Base-by-base conservation (phyloP, 2,113 vertebrate genomes). In the Crotalus viridis region DNA sequence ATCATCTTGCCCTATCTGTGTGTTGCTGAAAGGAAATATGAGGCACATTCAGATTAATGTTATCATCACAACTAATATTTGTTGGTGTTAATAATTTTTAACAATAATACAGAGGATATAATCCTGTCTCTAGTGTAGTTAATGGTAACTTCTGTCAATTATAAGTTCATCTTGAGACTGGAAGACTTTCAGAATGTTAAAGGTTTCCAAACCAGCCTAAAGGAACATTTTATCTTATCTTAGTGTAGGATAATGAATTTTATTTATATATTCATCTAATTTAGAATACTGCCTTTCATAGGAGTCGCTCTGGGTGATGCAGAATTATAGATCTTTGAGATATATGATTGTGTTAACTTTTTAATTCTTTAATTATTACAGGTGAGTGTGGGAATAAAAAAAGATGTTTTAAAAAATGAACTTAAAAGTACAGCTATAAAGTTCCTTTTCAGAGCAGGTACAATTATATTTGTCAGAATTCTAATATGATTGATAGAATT, bases 11-110 rank as follows among this genome's bases (percentile, higher is more conserved):
- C 51, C 55, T 90, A 10, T 54, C 89, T 13, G 0, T 22, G 28
- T 6, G 21, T 46, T 51, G 74, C 54, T 51, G 85, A 89, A 94
- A 96, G 92, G 12, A 26, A 91, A 74, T 91, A 17, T 88, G 61
- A 22, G 46, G 87, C 28, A 24, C 88, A 33, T 48, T 4, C 19
- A 0, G 61, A 88, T 59, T 48, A 54, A 87, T 52, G 54, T 51
- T 59, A 46, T 51, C 17, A 33, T 56, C 10, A 39, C 3, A 91
- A 57, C 7, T 81, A 46, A 48, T 26, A 13, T 28, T 91, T 93
- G 89, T 43, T 21, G 85, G 55, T 33, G 90, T 10, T 94, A 61
- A 95, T 61, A 1, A 0, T 86, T 51, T 93, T 85, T 52, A 43
- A 64, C 93, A 94, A 61, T 22, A 4, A 51, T n/a, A 92, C 33